Conservation (phyloP, 2,888 invertebrate species). For the Platyscelio sp. region DNA sequence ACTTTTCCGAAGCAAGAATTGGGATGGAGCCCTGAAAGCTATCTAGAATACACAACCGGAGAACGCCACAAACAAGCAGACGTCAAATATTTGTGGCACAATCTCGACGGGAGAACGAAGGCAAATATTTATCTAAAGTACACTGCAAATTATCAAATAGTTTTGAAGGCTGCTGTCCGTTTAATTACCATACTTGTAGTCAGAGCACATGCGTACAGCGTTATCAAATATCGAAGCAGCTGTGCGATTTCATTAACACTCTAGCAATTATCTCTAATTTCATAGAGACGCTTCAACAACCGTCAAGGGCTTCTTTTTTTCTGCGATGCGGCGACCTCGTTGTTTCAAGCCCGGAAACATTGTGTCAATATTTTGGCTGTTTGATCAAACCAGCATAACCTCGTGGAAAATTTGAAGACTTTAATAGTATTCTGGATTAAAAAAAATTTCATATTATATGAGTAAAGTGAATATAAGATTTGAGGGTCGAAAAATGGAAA, state of each 20-base stretch:
- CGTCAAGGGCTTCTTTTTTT: constrained; percentile 64
- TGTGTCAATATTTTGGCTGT: background rate
- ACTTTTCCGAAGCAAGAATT: no score
- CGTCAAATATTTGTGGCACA: constrained; percentile 26
- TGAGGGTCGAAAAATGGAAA: no score
- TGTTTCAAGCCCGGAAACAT: no score
- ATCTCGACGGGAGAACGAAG: constrained; percentile 21
- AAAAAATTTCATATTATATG: no score
- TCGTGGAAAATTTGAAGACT: background rate
- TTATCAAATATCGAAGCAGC: constrained; percentile 59
- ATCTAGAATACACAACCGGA: constrained; percentile 10
- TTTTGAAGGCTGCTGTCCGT: constrained; percentile 55
- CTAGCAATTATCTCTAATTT: constrained; percentile 63
- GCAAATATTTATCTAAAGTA: constrained; percentile 38
- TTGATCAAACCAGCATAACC: background rate
- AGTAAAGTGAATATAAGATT: no score
- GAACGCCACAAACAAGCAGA: background rate
- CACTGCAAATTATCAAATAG: constrained; percentile 57
- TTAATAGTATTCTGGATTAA: no score
- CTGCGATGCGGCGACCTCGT: no score
- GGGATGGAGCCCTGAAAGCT: background rate
- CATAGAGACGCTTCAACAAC: constrained; percentile 67
- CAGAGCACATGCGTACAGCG: constrained; percentile 41
- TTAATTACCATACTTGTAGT: constrained; percentile 53
- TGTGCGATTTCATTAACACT: constrained; percentile 69